These are phyloP conservation scores for Manis javanica DNA, from an alignment of 2,797 vertebrate genomes.

Conservation along the genomic window DNA sequence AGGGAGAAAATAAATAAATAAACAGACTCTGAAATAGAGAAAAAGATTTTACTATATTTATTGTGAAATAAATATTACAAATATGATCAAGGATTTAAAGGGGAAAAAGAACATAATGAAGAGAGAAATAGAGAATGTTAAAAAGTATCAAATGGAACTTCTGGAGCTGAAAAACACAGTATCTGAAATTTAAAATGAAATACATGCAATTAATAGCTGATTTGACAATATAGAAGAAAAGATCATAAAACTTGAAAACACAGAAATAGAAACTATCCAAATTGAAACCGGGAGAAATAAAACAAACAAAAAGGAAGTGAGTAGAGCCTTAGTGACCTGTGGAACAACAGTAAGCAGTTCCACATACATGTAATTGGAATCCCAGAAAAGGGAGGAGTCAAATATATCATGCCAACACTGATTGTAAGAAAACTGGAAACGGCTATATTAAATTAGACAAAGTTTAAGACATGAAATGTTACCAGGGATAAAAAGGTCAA, in stretches of 20 bases:
- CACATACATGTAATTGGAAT: neutral
- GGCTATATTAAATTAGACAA: neutral
- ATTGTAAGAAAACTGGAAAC: neutral
- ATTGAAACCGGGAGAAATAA: neutral
- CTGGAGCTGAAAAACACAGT: neutral
- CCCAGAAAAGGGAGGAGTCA: neutral
- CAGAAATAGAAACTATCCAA: neutral
- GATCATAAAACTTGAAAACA: neutral
- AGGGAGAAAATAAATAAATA: neutral
- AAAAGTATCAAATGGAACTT: neutral
- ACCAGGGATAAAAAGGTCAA: neutral
- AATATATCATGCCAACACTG: neutral
- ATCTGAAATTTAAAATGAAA: neutral
- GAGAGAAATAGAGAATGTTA: neutral
- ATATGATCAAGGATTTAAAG: neutral
- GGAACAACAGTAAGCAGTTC: neutral
- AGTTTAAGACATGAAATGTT: neutral
- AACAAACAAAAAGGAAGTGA: neutral
- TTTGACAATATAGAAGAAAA: neutral
- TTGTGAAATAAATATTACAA: neutral
- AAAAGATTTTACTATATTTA: neutral
- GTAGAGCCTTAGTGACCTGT: neutral
- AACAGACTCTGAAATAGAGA: neutral
- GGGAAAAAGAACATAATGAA: neutral
- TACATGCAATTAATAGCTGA: neutral